A percentile compares a stretch with the other conserved stretches of the same genome.
These are phyloP conservation scores for Ylistrum balloti DNA, from an alignment of 1,140 invertebrate genomes.

Conservation along the genomic window DNA sequence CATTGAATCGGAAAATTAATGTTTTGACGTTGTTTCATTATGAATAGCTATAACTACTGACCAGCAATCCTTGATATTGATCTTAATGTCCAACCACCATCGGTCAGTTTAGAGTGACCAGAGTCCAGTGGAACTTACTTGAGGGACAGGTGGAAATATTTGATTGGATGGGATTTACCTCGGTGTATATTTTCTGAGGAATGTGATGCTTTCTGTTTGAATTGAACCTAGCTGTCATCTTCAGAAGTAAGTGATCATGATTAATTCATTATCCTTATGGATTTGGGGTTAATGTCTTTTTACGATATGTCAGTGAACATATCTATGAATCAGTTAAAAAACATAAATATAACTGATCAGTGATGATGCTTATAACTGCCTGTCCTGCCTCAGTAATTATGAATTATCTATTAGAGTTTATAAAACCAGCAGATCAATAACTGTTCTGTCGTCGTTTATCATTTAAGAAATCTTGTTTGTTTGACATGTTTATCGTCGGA, in stretches of 20 bases:
- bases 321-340: background rate
- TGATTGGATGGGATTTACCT: background rate
- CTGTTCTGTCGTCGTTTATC: background rate
- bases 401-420: background rate
- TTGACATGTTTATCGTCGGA: background rate
- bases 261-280: background rate
- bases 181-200: background rate
- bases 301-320: background rate
- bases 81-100: background rate
- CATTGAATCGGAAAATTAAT: slow-evolving; percentile 29
- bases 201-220: background rate
- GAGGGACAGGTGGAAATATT: background rate
- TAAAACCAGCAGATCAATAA: background rate
- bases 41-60: background rate
- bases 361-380: background rate
- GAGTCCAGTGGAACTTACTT: background rate
- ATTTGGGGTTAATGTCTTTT: too few species aligned
- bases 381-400: background rate
- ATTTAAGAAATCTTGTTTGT: background rate
- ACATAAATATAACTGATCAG: background rate
- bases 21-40: slow-evolving; percentile 23
- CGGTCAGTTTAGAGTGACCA: slow-evolving; percentile 9
- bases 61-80: background rate
- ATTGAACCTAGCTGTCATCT: background rate
- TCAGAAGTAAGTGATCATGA: background rate